These are phyloP conservation scores for Pollenia griseotomentosa DNA, from an alignment of 2,888 invertebrate genomes.

Conservation along the genomic window DNA sequence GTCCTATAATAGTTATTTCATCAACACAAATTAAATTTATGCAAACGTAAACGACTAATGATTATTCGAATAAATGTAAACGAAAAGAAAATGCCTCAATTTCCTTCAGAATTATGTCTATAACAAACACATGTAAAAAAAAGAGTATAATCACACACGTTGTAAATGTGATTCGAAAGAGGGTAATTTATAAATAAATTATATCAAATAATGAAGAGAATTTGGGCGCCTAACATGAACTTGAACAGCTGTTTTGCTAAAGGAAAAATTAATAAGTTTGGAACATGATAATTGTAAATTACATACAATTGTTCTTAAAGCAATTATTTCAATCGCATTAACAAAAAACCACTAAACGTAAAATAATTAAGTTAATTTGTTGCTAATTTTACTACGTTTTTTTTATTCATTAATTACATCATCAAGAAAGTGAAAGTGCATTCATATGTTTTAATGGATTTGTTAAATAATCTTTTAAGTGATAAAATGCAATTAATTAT, in stretches of 20 bases:
- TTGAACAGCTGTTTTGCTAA: slow-evolving; percentile 76
- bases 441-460: background rate
- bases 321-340: background rate
- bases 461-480: slow-evolving; percentile 22
- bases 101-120: slow-evolving; percentile 3
- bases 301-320: background rate
- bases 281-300: background rate
- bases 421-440: slow-evolving; percentile 39
- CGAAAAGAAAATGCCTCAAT: slow-evolving; percentile 24
- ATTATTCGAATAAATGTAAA: slow-evolving; percentile 45
- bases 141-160: background rate
- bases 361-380: background rate
- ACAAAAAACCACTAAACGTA: background rate
- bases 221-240: slow-evolving; percentile 79
- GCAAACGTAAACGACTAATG: background rate
- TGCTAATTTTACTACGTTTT: background rate
- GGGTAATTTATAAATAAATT: slow-evolving; percentile 47
- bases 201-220: slow-evolving; percentile 68
- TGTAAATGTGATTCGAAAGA: slow-evolving; percentile 6
- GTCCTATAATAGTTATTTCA: slow-evolving; percentile 1
- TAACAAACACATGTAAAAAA: background rate
- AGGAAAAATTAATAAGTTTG: slow-evolving; percentile 16
- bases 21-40: slow-evolving; percentile 4
- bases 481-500: background rate
- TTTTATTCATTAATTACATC: slow-evolving; percentile 49